Evolutionary conservation across 2,888 invertebrate species (phyloP).

Genomic region (Athrips mouffetella): DNA sequence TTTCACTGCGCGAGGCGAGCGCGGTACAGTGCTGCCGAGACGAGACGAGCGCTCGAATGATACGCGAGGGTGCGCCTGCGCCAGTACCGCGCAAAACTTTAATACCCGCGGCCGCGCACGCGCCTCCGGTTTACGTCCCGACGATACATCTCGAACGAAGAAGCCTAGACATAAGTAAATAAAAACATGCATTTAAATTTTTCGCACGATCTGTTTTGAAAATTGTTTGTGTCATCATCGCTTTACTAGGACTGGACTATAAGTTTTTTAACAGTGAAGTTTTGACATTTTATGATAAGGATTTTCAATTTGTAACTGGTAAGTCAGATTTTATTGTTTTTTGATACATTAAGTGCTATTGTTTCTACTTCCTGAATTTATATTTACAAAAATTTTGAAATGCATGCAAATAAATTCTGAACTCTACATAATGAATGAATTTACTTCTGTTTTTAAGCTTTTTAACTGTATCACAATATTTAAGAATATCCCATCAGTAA

Average conservation of each 20-base stretch:
- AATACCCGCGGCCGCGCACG: constrained; percentile 40
- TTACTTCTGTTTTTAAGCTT: too few species aligned
- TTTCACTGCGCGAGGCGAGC: constrained; percentile 29
- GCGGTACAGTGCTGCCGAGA: background rate
- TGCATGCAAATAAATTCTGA: too few species aligned
- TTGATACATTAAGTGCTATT: too few species aligned
- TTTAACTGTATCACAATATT: too few species aligned
- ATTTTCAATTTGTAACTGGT: constrained; percentile 58
- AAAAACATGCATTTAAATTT: background rate
- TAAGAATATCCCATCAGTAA: too few species aligned
- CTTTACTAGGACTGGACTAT: constrained; percentile 17
- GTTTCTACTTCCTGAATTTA: background rate
- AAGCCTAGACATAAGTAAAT: constrained; percentile 1
- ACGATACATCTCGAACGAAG: background rate
- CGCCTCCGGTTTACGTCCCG: constrained; percentile 24
- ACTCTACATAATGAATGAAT: too few species aligned
- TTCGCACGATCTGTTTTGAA: background rate
- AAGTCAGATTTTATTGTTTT: constrained; percentile 38
- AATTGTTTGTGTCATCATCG: constrained; percentile 8
- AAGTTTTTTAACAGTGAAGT: constrained; percentile 25
- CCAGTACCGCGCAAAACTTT: constrained; percentile 44
- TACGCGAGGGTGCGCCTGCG: constrained; percentile 27
- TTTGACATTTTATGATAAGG: constrained; percentile 36
- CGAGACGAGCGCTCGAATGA: constrained; percentile 26
- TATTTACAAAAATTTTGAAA: too few species aligned